Base-by-base conservation (phyloP, 2,113 vertebrate species). In the Melozone crissalis region DNA sequence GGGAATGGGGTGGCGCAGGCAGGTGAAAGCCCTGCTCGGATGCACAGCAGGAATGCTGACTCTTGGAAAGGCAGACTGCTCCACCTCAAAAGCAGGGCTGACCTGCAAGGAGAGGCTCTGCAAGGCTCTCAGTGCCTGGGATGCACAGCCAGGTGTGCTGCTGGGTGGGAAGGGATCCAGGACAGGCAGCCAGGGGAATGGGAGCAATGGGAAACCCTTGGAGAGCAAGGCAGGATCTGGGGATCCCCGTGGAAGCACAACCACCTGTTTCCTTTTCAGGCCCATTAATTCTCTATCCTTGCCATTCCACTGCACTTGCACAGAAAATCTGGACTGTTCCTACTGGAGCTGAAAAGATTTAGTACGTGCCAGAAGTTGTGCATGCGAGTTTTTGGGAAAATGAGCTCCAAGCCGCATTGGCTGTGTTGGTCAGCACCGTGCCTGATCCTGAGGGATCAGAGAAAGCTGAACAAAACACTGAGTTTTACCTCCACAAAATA, bases 1-100 rank as follows among this genome's bases (percentile, higher is more conserved):
- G 87, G 57, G 65, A 76, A 80, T 1, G 65, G 57, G 76, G 61
- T 62, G 69, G 27, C 58, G 65, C 57, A 39, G 2, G 3, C 86
- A 95, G 95, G 93, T 96, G 85, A 71, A 90, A 84, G 33, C 20
- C 22, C 61, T 75, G 83, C 93, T 93, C 31, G 2, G 3, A 3
- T 95, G 95, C 83, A 94, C 86, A 46, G 15, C 17, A 90, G 96
- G 95, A 96, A 96, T 92, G 94, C 73, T 77, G 65, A 49, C 59
- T 75, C 72, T 72, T 62, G 65, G 73, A 88, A 68, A 81, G 65
- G 54, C 90, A 93, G 68, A 24, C 68, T 81, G 79, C 83, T 78
- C 79, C 83, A 81, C 85, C 92, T 72, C 76, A 49, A 39, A 72
- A 55, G 22, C 58, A 78, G 61, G 47, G 72, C 83, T 77, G 47